These are phyloP conservation scores for Ceratina calcarata DNA, from an alignment of 1,140 invertebrate species.

Conservation along the genomic window DNA sequence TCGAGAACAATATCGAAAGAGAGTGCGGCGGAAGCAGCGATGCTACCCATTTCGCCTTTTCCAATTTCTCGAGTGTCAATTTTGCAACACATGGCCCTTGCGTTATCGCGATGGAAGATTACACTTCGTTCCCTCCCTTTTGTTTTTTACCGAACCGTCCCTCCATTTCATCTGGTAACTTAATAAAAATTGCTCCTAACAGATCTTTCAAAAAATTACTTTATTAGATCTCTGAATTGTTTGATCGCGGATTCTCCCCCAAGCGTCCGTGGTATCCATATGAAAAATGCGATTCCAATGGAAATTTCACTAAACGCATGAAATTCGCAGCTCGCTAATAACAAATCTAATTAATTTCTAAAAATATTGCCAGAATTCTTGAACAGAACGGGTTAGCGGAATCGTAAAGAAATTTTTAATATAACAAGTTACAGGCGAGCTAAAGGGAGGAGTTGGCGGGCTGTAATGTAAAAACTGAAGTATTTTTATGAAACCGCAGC, in stretches of 20 bases:
- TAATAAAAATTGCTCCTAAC: constrained; percentile 9
- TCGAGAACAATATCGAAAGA: constrained; percentile 43
- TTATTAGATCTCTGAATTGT: too few relatives aligned
- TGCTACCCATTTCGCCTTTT: constrained; percentile 45
- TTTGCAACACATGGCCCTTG: constrained; percentile 53
- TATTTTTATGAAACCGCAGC: constrained; percentile 45
- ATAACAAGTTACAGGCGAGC: constrained; percentile 4
- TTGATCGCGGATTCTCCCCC: too few relatives aligned
- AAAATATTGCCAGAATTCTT: not conserved
- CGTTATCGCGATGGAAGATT: constrained; percentile 51
- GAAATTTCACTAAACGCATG: too few relatives aligned
- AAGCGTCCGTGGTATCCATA: too few relatives aligned
- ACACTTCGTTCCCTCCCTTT: not conserved
- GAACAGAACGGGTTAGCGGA: not conserved
- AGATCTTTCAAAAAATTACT: not conserved
- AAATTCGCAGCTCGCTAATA: too few relatives aligned
- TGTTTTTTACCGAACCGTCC: not conserved
- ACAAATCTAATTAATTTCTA: too few relatives aligned
- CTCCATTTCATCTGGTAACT: not conserved
- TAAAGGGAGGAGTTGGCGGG: not conserved
- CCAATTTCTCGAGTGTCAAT: constrained; percentile 52
- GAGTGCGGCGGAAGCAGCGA: constrained; percentile 12
- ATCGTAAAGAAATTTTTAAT: constrained; percentile 40
- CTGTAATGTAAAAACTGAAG: constrained; percentile 26
- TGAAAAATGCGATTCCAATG: too few relatives aligned